A percentile compares a stretch with the other conserved stretches of the same genome.
Evolutionary conservation across 2,113 vertebrate genomes (phyloP).

Genomic region (Melanostigma gelatinosum): DNA sequence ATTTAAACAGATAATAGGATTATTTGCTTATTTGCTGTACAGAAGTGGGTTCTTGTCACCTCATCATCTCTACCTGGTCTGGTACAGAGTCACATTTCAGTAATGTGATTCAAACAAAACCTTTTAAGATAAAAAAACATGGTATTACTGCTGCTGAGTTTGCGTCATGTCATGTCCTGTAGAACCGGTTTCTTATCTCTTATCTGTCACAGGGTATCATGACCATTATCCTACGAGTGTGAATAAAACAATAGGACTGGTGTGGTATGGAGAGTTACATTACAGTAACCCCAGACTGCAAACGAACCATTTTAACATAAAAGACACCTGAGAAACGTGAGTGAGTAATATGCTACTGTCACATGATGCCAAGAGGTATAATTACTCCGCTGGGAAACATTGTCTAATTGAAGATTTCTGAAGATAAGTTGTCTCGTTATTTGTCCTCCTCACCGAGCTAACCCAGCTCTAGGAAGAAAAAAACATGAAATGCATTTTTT

Average conservation of each 20-base stretch:
- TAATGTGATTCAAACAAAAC: slow-evolving; percentile 19
- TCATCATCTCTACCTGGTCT: background rate
- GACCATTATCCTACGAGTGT: slow-evolving; percentile 21
- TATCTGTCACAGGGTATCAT: slow-evolving; percentile 5
- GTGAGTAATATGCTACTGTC: slow-evolving; percentile 6
- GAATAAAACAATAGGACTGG: slow-evolving; percentile 37
- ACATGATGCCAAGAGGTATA: slow-evolving; percentile 21
- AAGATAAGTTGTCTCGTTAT: slow-evolving; percentile 49
- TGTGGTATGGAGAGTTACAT: slow-evolving; percentile 18
- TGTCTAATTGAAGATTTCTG: slow-evolving; percentile 36
- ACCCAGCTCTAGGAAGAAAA: background rate
- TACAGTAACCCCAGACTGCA: slow-evolving; percentile 27
- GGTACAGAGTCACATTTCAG: slow-evolving; percentile 37
- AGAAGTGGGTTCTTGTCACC: background rate
- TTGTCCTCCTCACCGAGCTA: slow-evolving; percentile 19
- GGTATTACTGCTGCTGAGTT: slow-evolving; percentile 4
- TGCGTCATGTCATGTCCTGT: background rate
- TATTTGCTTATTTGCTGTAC: background rate
- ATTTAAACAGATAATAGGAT: background rate
- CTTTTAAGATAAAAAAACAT: slow-evolving; percentile 7
- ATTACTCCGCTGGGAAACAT: slow-evolving; percentile 15
- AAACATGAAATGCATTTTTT: background rate
- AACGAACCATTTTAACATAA: slow-evolving; percentile 23
- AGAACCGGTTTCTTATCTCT: background rate
- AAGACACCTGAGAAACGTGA: slow-evolving; percentile 35